These are phyloP conservation scores for Ornithoptera priamus DNA, from an alignment of 2,888 invertebrate species.

Conservation along the genomic window DNA sequence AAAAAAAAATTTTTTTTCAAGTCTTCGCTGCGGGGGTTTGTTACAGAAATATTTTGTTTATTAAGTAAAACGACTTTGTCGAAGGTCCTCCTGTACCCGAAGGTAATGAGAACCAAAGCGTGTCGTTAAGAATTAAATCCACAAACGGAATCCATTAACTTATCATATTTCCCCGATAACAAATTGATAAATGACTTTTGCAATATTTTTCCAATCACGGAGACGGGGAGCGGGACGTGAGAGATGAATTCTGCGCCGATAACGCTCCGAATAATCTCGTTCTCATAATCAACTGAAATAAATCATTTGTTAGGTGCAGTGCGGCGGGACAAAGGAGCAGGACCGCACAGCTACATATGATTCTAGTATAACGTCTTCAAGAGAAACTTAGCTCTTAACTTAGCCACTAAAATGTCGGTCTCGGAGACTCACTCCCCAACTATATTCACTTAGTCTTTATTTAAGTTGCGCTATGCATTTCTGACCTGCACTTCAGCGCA, in stretches of 20 bases:
- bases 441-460: constrained; percentile 21
- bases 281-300: constrained; percentile 6
- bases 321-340: not conserved
- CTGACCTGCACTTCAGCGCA: not conserved
- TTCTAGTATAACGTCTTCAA: not conserved
- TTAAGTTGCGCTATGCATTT: constrained; percentile 9
- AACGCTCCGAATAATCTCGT: not conserved
- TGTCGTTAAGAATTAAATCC: constrained; percentile 48
- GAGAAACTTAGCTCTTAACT: constrained; percentile 10
- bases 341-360: too few relatives aligned
- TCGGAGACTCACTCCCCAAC: constrained; percentile 12
- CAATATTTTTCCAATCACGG: constrained; percentile 47
- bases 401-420: constrained; percentile 1
- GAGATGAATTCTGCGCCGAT: constrained; percentile 26
- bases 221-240: constrained; percentile 25
- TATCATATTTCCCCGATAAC: constrained; percentile 66
- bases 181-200: constrained; percentile 65
- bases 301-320: too few relatives aligned
- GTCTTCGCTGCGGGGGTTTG: too few relatives aligned
- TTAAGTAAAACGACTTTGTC: too few relatives aligned
- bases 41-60: too few relatives aligned
- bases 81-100: too few relatives aligned
- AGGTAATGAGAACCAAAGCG: too few relatives aligned
- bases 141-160: constrained; percentile 69
- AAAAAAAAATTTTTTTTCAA: too few relatives aligned